A percentile compares a stretch with the other conserved stretches of the same genome.
phyloP scores from a whole-genome alignment of 2,113 vertebrate species.

The Motacilla alba region DNA sequence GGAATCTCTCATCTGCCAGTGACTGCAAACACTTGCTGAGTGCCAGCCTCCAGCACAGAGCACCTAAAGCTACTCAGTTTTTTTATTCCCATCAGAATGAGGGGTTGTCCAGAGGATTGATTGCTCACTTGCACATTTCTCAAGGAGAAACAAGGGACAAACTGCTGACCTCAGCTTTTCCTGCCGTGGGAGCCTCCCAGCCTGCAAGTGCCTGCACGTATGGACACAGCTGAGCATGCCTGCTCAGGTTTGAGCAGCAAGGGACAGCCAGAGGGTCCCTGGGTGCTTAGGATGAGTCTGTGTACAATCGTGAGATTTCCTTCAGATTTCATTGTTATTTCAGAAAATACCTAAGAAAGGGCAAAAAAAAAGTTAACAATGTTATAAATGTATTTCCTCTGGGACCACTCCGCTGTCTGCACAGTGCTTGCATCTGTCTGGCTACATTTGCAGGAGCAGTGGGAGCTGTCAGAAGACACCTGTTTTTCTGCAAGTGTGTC shows the following conservation, averaged over 20 bases:
- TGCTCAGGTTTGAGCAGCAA: neutral
- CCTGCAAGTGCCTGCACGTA: neutral
- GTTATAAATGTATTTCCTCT: neutral
- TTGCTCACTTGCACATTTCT: neutral
- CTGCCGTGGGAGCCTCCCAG: neutral
- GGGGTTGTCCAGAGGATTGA: neutral
- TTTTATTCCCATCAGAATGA: accelerated
- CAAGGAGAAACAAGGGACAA: neutral
- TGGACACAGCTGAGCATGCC: accelerated
- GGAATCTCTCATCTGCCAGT: neutral
- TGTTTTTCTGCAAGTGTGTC: neutral
- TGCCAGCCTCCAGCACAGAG: neutral
- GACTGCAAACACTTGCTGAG: neutral
- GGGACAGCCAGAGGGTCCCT: neutral
- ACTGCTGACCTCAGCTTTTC: neutral
- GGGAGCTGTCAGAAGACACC: neutral
- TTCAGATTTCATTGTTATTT: neutral
- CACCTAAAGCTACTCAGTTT: neutral
- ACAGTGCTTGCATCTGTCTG: neutral
- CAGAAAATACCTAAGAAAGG: neutral
- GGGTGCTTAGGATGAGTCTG: neutral
- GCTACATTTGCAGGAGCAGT: neutral
- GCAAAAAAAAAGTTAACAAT: neutral
- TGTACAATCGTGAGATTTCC: neutral
- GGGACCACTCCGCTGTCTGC: neutral